These are phyloP conservation scores for Zaprionus taronus DNA, from an alignment of 1,140 invertebrate genomes.

Conservation along the genomic window DNA sequence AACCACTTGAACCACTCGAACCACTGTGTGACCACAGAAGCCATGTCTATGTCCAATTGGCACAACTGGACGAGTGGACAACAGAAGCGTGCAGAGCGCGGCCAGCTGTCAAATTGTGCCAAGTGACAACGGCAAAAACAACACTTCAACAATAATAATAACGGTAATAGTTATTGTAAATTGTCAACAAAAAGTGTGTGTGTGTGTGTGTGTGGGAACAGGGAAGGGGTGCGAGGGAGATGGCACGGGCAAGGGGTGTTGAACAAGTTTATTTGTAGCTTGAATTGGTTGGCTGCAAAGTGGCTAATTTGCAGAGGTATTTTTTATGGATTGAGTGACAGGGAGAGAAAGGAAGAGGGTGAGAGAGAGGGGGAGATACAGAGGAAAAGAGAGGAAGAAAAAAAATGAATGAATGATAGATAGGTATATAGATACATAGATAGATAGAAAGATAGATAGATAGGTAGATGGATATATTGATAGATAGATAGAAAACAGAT, in stretches of 20 bases:
- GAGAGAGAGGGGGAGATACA: not conserved
- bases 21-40: slow-evolving; percentile 30
- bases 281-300: not conserved
- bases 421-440: not conserved
- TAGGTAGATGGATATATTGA: too few species aligned
- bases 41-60: slow-evolving; percentile 37
- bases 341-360: not conserved
- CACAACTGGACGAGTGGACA: not conserved
- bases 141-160: slow-evolving; percentile 25
- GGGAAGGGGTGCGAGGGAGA: not conserved
- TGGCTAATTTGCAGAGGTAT: slow-evolving; percentile 11
- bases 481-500: too few species aligned
- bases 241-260: not conserved
- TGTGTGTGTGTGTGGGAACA: slow-evolving; percentile 6
- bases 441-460: not conserved
- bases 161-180: slow-evolving; percentile 36
- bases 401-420: too few species aligned
- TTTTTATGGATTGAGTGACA: not conserved
- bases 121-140: slow-evolving; percentile 20
- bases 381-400: not conserved
- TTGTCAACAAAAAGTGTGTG: slow-evolving; percentile 24
- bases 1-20: slow-evolving; percentile 21
- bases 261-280: slow-evolving; percentile 23
- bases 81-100: slow-evolving; percentile 27
- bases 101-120: slow-evolving; percentile 34